Evolutionary conservation across 2,113 vertebrate species (phyloP).

Genomic region (Otolemur garnettii): DNA sequence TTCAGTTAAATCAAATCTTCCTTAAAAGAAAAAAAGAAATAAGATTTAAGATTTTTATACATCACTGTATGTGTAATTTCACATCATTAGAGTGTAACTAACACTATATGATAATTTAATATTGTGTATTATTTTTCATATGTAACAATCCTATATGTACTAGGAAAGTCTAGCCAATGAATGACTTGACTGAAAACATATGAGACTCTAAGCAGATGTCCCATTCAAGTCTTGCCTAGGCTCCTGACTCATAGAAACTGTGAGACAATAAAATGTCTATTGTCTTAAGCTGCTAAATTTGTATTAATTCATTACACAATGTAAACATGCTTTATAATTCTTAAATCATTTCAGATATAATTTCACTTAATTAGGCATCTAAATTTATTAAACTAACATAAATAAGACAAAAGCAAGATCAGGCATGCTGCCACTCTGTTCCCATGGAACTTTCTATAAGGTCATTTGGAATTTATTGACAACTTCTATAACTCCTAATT

Average conservation of each 20-base stretch:
- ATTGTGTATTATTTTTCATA: not conserved
- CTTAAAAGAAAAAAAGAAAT: not conserved
- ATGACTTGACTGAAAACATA: not conserved
- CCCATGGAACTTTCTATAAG: not conserved
- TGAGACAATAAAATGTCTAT: not conserved
- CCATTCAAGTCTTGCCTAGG: not conserved
- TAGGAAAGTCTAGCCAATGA: not conserved
- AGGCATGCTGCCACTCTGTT: not conserved
- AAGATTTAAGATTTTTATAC: not conserved
- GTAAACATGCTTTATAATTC: not conserved
- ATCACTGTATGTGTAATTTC: not conserved
- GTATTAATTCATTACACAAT: not conserved
- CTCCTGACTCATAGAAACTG: not conserved
- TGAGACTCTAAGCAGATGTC: not conserved
- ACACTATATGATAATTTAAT: not conserved
- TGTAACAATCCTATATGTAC: not conserved
- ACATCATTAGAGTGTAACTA: not conserved
- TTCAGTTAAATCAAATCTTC: not conserved
- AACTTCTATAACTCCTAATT: not conserved
- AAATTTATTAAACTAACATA: not conserved
- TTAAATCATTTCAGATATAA: conserved; percentile 33
- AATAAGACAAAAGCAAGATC: not conserved
- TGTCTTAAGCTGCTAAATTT: conserved; percentile 21
- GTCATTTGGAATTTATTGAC: not conserved
- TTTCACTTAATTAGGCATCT: conserved; percentile 47